A percentile compares a stretch with the other conserved stretches of the same genome.
These are phyloP conservation scores for Drosophila putrida DNA, from an alignment of 2,888 invertebrate genomes.

Conservation along the genomic window DNA sequence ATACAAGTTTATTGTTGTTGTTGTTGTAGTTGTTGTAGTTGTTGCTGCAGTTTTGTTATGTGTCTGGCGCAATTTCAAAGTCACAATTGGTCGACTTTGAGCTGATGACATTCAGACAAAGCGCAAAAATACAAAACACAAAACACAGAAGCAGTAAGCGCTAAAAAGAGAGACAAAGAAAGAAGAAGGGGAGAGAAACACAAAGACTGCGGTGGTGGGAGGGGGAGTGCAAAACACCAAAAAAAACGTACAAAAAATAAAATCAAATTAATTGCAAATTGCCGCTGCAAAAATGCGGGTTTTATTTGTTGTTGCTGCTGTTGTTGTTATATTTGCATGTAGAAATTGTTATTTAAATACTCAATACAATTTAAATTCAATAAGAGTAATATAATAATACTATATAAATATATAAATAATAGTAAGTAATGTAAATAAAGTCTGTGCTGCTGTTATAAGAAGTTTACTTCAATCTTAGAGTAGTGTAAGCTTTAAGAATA, in stretches of 20 bases:
- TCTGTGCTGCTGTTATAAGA: background rate
- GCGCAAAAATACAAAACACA: conserved; percentile 30
- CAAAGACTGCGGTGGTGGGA: no score
- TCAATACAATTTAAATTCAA: background rate
- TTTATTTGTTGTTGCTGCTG: conserved; percentile 9
- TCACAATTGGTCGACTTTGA: conserved; percentile 67
- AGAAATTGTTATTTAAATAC: conserved; percentile 6
- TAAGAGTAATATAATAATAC: background rate
- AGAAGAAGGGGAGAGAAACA: background rate
- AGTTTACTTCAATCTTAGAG: background rate
- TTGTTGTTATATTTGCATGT: background rate
- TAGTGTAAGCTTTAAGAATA: no score
- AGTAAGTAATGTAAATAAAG: background rate
- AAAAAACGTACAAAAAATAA: conserved; percentile 24
- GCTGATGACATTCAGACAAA: conserved; percentile 67
- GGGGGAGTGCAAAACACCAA: background rate
- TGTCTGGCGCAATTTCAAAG: conserved; percentile 68
- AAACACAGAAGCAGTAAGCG: background rate
- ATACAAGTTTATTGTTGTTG: conserved; percentile 48
- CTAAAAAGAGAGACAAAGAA: conserved; percentile 1
- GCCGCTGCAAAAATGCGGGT: conserved; percentile 52
- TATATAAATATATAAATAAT: background rate
- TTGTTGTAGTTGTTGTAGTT: conserved; percentile 47
- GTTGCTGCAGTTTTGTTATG: conserved; percentile 54
- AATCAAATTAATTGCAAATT: conserved; percentile 68